These are phyloP conservation scores for Papilio glaucus DNA, from an alignment of 1,140 invertebrate species.

Conservation along the genomic window DNA sequence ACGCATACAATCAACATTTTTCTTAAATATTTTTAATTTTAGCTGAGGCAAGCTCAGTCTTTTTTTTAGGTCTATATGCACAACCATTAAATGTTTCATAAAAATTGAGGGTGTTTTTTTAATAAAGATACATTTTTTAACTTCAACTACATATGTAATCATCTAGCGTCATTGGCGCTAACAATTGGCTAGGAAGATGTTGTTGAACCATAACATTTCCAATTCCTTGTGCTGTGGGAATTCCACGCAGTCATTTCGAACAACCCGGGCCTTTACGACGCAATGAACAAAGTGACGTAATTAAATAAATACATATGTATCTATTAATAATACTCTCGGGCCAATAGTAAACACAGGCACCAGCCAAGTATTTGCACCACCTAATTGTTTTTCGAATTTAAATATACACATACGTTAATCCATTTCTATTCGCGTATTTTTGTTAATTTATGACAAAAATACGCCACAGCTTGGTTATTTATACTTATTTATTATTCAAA, in stretches of 20 bases:
- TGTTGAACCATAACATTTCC: neutral
- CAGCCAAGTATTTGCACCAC: neutral
- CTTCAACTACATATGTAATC: neutral
- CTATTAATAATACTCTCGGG: neutral
- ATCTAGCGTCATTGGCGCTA: neutral
- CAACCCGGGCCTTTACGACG: conserved; percentile 1
- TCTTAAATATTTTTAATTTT: too few relatives aligned
- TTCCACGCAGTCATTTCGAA: neutral
- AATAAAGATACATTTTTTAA: too few relatives aligned
- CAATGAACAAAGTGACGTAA: neutral
- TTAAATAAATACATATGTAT: neutral
- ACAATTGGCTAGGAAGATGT: neutral
- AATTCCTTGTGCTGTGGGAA: conserved; percentile 3
- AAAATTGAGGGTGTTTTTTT: too few relatives aligned
- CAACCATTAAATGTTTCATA: too few relatives aligned
- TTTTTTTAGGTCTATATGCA: too few relatives aligned
- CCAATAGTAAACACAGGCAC: neutral
- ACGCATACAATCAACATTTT: too few relatives aligned
- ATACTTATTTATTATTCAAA: too few relatives aligned
- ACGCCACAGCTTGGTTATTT: too few relatives aligned
- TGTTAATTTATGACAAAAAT: too few relatives aligned
- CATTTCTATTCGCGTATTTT: too few relatives aligned
- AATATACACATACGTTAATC: too few relatives aligned
- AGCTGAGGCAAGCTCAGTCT: too few relatives aligned
- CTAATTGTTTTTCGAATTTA: neutral